Evolutionary conservation across 2,888 invertebrate genomes (phyloP).

Genomic region (Caenorhabditis zanzibari): DNA sequence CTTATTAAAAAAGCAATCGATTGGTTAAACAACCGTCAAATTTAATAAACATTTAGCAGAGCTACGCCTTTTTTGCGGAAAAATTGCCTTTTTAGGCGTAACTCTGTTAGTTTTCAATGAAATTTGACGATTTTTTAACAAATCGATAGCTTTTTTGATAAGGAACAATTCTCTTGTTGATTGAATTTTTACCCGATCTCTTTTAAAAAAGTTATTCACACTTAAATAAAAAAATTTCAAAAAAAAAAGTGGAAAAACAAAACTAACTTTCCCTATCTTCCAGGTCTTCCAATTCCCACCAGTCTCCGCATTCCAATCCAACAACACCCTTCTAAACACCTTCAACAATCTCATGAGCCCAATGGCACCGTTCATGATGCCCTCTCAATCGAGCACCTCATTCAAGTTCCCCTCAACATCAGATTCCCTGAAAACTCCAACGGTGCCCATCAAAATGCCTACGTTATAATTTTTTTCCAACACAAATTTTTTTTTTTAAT

Average conservation of each 20-base stretch:
- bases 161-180: too few relatives aligned
- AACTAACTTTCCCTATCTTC: not conserved
- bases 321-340: constrained; percentile 51
- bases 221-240: not conserved
- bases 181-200: too few relatives aligned
- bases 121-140: too few relatives aligned
- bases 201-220: too few relatives aligned
- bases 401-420: constrained; percentile 70
- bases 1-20: too few relatives aligned
- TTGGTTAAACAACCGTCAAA: too few relatives aligned
- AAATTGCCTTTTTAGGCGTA: too few relatives aligned
- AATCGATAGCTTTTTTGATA: too few relatives aligned
- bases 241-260: not conserved
- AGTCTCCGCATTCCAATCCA: constrained; percentile 40
- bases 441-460: constrained; percentile 63
- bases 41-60: too few relatives aligned
- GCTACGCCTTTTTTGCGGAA: too few relatives aligned
- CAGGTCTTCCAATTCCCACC: constrained; percentile 74
- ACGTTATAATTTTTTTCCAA: too few relatives aligned
- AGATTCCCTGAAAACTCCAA: constrained; percentile 72
- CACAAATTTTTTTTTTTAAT: not conserved
- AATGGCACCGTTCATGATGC: constrained; percentile 62
- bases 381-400: constrained; percentile 51
- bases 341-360: constrained; percentile 64
- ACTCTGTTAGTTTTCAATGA: too few relatives aligned